Base-by-base conservation (phyloP, 2,113 vertebrate species). In the Fregetta grallaria region DNA sequence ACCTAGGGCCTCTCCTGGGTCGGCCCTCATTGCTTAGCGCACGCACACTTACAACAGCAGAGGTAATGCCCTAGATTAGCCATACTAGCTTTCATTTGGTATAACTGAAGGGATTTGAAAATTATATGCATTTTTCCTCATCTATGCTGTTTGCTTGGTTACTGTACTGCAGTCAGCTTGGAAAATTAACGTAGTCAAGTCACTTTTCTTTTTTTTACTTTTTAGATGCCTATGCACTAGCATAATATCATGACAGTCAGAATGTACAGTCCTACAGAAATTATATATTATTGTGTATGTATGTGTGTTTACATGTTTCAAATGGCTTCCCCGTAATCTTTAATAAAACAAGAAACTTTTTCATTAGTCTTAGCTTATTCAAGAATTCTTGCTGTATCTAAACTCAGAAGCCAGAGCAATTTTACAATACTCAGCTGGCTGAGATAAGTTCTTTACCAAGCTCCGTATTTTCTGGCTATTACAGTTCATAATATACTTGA, bases 31-130 rank as follows among this genome's bases (percentile, higher is more conserved):
- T 85, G 76, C 79, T 84, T 34, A 3, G 50, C 0, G 0, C 79
- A 65, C 15, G 5, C 27, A 9, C n/a, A 3, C 50, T 72, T 42
- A 2, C 19, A 81, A 67, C 73, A 91, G 61, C 86, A 29, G 23
- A 65, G 62, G 75, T 29, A 83, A 44, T 94, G 95, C 52, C 95
- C 95, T 94, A 91, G 52, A 97, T 97, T 91, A 91, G 76, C 73
- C 58, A 73, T 73, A 14, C 32, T 8, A 61, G 47, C 56, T 91
- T 74, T 78, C 2, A 4, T 29, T 44, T 30, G 25, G 12, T 89
- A 4, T 42, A 94, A 84, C 68, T 81, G 27, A 75, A 92, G 66
- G 36, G 32, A 72, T 85, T 78, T 76, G 26, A 26, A 83, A 84
- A 44, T 40, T 19, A 44, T 3, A 45, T 10, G 7, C 12, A 8